phyloP scores from a whole-genome alignment of 2,888 invertebrate species.

The Acanthoscelides obtectus region DNA sequence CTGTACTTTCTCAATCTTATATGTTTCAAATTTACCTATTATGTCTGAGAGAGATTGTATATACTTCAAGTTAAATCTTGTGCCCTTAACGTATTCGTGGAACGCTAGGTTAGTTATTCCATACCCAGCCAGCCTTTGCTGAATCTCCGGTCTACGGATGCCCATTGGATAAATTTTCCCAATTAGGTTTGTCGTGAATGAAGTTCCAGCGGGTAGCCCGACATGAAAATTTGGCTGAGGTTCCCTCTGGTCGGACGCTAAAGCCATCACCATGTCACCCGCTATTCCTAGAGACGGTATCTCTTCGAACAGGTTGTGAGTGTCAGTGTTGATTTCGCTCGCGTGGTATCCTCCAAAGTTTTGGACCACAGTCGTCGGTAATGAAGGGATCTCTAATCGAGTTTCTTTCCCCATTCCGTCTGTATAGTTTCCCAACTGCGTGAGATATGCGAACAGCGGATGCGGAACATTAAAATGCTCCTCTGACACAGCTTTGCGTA shows the following conservation, averaged over 20 bases:
- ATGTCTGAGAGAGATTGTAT: not conserved
- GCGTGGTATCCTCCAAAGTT: slow-evolving; percentile 34
- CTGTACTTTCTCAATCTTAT: slow-evolving; percentile 23
- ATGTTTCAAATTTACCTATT: slow-evolving; percentile 2
- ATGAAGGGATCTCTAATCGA: slow-evolving; percentile 16
- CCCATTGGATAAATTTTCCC: slow-evolving; percentile 26
- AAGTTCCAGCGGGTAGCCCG: slow-evolving; percentile 9
- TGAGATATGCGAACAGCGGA: slow-evolving; percentile 25
- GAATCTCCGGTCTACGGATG: slow-evolving; percentile 19
- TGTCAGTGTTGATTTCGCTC: slow-evolving; percentile 21
- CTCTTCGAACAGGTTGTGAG: slow-evolving; percentile 35
- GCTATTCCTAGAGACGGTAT: slow-evolving; percentile 33
- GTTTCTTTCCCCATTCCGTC: slow-evolving; percentile 35
- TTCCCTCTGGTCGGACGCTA: slow-evolving; percentile 26
- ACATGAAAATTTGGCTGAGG: slow-evolving; percentile 31
- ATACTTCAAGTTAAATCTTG: slow-evolving; percentile 16
- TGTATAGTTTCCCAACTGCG: slow-evolving; percentile 26
- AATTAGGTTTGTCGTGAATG: slow-evolving; percentile 21
- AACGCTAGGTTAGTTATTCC: not conserved
- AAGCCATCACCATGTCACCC: slow-evolving; percentile 36
- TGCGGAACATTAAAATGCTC: slow-evolving; percentile 32
- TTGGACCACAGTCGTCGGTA: slow-evolving; percentile 28
- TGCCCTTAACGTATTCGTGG: slow-evolving; percentile 23
- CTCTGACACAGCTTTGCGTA: slow-evolving; percentile 22
- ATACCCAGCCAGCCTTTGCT: too few relatives aligned